phyloP scores from a whole-genome alignment of 1,140 invertebrate genomes.

The Schlechtendalia chinensis region DNA sequence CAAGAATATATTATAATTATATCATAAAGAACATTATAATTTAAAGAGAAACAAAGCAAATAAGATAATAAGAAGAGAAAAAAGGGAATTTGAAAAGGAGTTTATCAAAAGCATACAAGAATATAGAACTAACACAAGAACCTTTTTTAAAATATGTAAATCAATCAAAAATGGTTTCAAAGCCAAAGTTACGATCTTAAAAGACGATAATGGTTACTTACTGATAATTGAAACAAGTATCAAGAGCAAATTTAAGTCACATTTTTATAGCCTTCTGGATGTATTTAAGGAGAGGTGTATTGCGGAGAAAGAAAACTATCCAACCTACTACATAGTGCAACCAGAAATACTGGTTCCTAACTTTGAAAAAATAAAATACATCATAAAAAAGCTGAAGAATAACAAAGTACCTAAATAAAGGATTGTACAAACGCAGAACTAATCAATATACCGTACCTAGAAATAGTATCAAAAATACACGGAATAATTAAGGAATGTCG shows the following conservation, averaged over 20 bases:
- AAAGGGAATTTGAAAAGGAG: constrained; percentile 2
- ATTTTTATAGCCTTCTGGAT: too few relatives aligned
- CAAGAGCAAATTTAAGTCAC: too few relatives aligned
- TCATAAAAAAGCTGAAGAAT: constrained; percentile 19
- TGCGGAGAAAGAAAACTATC: too few relatives aligned
- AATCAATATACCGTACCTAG: constrained; percentile 14
- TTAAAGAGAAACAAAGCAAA: constrained; percentile 10
- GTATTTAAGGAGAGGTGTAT: too few relatives aligned
- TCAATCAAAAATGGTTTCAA: constrained; percentile 2
- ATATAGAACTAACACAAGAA: constrained; percentile 2
- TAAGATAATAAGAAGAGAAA: constrained; percentile 3
- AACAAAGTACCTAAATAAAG: background rate
- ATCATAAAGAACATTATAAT: too few relatives aligned
- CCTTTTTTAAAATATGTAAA: background rate
- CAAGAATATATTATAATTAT: too few relatives aligned
- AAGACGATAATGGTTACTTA: too few relatives aligned
- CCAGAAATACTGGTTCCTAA: background rate
- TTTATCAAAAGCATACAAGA: constrained; percentile 19
- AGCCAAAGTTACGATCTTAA: too few relatives aligned
- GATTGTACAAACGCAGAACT: constrained; percentile 1
- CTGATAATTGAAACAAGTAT: too few relatives aligned
- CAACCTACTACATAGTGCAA: background rate
- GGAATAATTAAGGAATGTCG: constrained; percentile 23
- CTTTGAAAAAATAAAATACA: background rate
- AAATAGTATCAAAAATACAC: constrained; percentile 19